Percentiles rank a stretch among this genome's conserved stretches.
These are phyloP conservation scores for Poecilia wingei DNA, from an alignment of 2,797 vertebrate species.

Conservation along the genomic window DNA sequence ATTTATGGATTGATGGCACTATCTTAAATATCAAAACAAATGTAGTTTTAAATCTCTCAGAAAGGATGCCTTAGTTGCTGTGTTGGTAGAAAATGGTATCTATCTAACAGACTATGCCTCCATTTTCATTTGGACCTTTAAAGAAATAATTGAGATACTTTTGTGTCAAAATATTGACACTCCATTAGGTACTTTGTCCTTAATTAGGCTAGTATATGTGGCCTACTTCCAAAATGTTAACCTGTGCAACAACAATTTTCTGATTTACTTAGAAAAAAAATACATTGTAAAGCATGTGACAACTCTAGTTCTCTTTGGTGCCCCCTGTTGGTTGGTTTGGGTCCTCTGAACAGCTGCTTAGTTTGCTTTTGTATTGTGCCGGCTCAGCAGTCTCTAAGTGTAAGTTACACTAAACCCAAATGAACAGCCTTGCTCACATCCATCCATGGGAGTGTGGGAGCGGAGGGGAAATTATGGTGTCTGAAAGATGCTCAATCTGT, in stretches of 20 bases:
- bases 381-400: neutral
- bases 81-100: neutral
- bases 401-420: constrained; percentile 8
- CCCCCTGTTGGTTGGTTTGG: neutral
- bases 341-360: neutral
- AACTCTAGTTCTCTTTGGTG: neutral
- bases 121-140: neutral
- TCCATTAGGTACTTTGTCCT: neutral
- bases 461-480: constrained; percentile 53
- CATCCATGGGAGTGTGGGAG: constrained; percentile 38
- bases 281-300: neutral
- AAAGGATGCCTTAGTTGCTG: neutral
- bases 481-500: constrained; percentile 68
- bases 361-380: neutral
- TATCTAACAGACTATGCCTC: neutral
- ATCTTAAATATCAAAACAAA: neutral
- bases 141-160: neutral
- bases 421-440: constrained; percentile 31
- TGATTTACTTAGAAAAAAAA: neutral
- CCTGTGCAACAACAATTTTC: neutral
- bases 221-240: neutral
- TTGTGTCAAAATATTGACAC: neutral
- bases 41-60: neutral
- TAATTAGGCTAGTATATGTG: neutral
- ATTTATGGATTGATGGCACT: neutral